Base-by-base conservation (phyloP, 2,888 invertebrate genomes). In the Apotomis betuletana region DNA sequence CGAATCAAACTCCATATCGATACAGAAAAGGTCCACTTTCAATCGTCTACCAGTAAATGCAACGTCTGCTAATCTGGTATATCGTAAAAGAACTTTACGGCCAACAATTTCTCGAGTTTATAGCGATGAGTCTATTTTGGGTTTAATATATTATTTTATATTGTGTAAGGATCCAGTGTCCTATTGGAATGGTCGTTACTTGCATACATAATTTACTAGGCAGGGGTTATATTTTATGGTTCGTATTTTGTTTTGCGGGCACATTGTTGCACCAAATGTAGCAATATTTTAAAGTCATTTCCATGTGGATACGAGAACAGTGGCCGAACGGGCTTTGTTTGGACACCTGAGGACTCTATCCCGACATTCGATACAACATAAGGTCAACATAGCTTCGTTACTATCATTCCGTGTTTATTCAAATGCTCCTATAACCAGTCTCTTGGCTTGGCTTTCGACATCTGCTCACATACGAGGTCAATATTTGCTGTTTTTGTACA, bases 401-500 rank as follows among this genome's bases (percentile, higher is more conserved):
- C 85, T 88, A 89, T 90, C 89, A 85, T 87, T 82, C 87, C 80
- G 84, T 92, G 90, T 93, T 92, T 92, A 89, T 91, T 91, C 91
- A 92, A 92, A 92, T 92, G 93, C 91, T 91, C 86, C 86, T 87
- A 86, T 85, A 87, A 85, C 84, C 85, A 88, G 87, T 86, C 82
- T 82, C 85, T 77, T 83, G 88, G 88, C 89, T 91, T 89, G 87
- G 77, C 84, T 92, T 92, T 91, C 92, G 84, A 91, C 92, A 93
- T 91, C 90, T 93, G 91, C 89, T 58, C 59, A 58, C 62, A 61
- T 67, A 72, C 89, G 90, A 90, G 91, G 91, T 92, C 92, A 92
- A 92, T 92, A 92, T 92, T 92, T 91, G 90, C 86, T 80, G 87
- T 86, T 86, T 86, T 87, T 84, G 82, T 81, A 85, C 81, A 79